Evolutionary conservation across 2,888 invertebrate species (phyloP), one percentile per base, ranked within the genome.

Genomic region (Horisme vitalbata): DNA sequence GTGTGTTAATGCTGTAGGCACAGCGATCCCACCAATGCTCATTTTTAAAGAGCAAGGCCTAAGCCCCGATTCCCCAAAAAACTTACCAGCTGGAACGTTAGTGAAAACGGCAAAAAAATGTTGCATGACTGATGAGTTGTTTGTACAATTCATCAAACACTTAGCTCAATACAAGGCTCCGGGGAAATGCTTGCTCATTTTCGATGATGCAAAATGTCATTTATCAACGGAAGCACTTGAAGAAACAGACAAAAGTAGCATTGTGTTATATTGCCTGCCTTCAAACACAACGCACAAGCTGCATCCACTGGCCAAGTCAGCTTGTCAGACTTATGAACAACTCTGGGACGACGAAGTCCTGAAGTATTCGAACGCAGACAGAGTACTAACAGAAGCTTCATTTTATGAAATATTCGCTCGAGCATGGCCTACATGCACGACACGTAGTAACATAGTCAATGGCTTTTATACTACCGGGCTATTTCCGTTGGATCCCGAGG

Each of bases 131-230:
- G 48, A 43, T 0, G 13, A 11, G 0, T 11, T 52, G 0, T 44
- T 46, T n/a, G 18, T 45, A 4, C 28, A 45, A 2, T 38, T 33
- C 7, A 45, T 39, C 7, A 11, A 45, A 1, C 58, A 61, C 32
- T 43, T 47, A 2, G 53, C 36, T 1, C 20, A 55, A 28, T 26
- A 50, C 28, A 64, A 56, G 33, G 12, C 24, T 13, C 41, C 52
- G 8, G 54, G 55, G 5, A 53, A 47, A 31, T 61, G 57, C 35
- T 27, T 61, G 1, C 45, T 63, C 4, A 51, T 63, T 13, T 65
- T 63, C 45, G 60, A 65, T 45, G 63, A 61, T 1, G 56, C 57
- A n/a, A 10, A 32, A 1, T 57, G 28, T 0, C 53, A 55, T 34
- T 45, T 54, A 30, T 45, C 47, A 9, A 18, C 10, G 9, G 20